A percentile compares a stretch with the other conserved stretches of the same genome.
Conservation (phyloP, 2,888 invertebrate genomes). For the Pogonocherus hispidulus region DNA sequence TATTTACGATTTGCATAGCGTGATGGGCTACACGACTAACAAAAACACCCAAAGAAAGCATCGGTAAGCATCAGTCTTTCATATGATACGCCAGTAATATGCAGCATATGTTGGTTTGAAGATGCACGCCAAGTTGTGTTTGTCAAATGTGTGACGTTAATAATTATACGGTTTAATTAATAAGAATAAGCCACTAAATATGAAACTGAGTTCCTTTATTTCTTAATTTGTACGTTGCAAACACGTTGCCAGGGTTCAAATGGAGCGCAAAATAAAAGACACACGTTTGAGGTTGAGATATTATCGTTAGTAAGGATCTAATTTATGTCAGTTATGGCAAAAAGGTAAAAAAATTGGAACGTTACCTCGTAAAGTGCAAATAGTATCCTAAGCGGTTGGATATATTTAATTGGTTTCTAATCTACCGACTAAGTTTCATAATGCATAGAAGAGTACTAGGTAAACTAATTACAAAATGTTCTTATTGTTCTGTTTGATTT, state of each 20-base stretch:
- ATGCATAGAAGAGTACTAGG: too few relatives aligned
- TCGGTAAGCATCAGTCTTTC: neutral
- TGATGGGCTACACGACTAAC: neutral
- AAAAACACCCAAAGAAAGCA: constrained; percentile 2
- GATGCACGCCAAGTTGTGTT: neutral
- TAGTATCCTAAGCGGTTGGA: neutral
- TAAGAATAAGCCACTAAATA: constrained; percentile 7
- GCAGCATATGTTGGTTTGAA: neutral
- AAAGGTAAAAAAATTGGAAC: neutral
- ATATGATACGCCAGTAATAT: neutral
- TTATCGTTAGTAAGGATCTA: neutral
- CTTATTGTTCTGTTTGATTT: too few relatives aligned
- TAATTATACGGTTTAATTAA: constrained; percentile 3
- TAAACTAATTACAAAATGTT: too few relatives aligned
- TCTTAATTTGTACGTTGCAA: constrained; percentile 1
- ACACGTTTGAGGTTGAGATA: neutral
- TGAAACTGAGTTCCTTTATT: constrained; percentile 9
- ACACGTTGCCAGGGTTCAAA: neutral
- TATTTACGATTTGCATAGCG: neutral
- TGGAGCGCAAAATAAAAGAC: neutral
- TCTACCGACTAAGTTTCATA: too few relatives aligned
- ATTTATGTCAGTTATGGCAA: neutral
- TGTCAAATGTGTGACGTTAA: constrained; percentile 2
- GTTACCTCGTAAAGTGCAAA: neutral
- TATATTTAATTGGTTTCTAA: neutral